Evolutionary conservation across 2,797 vertebrate genomes (phyloP).

Genomic region (Avahi laniger): DNA sequence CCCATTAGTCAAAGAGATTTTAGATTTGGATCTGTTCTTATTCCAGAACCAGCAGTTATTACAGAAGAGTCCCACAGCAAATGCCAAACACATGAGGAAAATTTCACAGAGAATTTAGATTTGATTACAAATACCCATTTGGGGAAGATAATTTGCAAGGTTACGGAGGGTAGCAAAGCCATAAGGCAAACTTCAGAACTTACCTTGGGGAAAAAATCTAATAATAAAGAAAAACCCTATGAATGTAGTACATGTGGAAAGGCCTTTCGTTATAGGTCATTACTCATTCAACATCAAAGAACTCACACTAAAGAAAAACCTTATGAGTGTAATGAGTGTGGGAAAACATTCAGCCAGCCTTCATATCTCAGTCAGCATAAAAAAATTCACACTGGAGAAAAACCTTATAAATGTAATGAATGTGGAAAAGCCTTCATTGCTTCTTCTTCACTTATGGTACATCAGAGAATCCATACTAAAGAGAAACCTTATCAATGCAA

Average conservation of each 20-base stretch:
- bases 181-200: constrained; percentile 53
- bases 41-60: constrained; percentile 35
- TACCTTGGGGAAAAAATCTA: neutral
- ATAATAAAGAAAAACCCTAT: constrained; percentile 63
- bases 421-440: constrained; percentile 71
- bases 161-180: constrained; percentile 27
- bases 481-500: constrained; percentile 69
- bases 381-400: constrained; percentile 75
- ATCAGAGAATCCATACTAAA: constrained; percentile 72
- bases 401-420: constrained; percentile 67
- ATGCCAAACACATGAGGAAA: constrained; percentile 37
- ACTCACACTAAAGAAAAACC: constrained; percentile 74
- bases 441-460: constrained; percentile 67
- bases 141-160: constrained; percentile 42
- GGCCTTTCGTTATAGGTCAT: constrained; percentile 59
- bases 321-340: constrained; percentile 67
- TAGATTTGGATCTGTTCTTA: constrained; percentile 22
- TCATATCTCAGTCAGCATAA: constrained; percentile 73
- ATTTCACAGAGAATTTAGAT: constrained; percentile 54
- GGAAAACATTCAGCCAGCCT: constrained; percentile 66
- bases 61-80: neutral
- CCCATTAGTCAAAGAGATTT: neutral
- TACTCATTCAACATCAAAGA: constrained; percentile 70
- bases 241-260: constrained; percentile 65
- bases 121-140: constrained; percentile 46